These are phyloP conservation scores for Tetanocera ferruginea DNA, from an alignment of 2,888 invertebrate species.

Conservation along the genomic window DNA sequence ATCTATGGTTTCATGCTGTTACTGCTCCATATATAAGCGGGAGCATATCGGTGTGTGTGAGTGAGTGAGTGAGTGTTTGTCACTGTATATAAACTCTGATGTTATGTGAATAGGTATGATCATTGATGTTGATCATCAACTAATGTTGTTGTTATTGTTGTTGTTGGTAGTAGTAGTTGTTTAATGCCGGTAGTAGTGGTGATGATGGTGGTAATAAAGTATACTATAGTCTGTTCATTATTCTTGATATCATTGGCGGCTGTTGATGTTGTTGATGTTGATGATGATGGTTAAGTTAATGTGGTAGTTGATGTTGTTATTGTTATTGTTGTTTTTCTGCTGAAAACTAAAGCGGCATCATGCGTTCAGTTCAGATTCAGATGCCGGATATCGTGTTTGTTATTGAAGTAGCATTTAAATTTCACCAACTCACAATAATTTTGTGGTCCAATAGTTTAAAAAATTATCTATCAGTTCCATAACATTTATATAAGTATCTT, in stretches of 20 bases:
- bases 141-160: not conserved
- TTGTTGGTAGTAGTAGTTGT: not conserved
- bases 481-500: no score
- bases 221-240: conserved; percentile 23
- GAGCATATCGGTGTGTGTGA: not conserved
- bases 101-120: not conserved
- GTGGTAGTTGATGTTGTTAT: not conserved
- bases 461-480: not conserved
- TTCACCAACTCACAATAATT: not conserved
- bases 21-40: not conserved
- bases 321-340: not conserved
- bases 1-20: not conserved
- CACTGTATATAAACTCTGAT: not conserved
- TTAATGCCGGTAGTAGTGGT: not conserved
- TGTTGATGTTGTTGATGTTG: conserved; percentile 10
- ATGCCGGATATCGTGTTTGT: not conserved
- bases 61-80: not conserved
- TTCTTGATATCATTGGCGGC: conserved; percentile 6
- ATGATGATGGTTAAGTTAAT: conserved; percentile 6
- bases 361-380: not conserved
- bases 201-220: conserved; percentile 11
- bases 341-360: no score
- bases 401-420: not conserved
- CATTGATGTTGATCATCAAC: not conserved
- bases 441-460: conserved; percentile 1